Percentiles rank a stretch among this genome's conserved stretches.
Conservation (phyloP, 2,797 vertebrate species). For the Echiichthys vipera region DNA sequence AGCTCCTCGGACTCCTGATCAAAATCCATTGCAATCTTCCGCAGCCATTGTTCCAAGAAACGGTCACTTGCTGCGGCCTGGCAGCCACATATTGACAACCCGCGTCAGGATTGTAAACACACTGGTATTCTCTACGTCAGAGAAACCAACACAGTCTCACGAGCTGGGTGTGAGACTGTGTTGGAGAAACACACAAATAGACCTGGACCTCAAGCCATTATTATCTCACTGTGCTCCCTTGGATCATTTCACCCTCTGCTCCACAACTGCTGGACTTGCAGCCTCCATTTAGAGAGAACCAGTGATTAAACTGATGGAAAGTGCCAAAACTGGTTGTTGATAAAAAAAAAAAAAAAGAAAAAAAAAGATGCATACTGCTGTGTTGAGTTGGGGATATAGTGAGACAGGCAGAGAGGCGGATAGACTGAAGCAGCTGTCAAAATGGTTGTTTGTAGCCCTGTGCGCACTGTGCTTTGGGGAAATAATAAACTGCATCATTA, state of each 20-base stretch:
- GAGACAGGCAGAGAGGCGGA: constrained; percentile 79
- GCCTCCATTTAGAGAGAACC: constrained; percentile 55
- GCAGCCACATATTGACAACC: constrained; percentile 48
- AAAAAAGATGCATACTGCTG: constrained; percentile 77
- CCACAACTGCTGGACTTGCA: constrained; percentile 39
- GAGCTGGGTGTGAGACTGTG: no score
- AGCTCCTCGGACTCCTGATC: constrained; percentile 44
- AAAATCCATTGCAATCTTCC: constrained; percentile 51
- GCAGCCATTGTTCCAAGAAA: constrained; percentile 31
- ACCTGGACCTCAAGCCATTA: constrained; percentile 19
- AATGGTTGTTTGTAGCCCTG: constrained; percentile 82
- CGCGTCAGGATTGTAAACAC: constrained; percentile 39
- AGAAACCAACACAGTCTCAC: constrained; percentile 29
- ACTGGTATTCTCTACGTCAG: constrained; percentile 22
- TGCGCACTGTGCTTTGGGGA: constrained; percentile 74
- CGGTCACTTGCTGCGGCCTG: constrained; percentile 10
- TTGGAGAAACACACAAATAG: no score
- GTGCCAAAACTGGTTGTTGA: constrained; percentile 78
- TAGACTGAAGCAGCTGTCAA: constrained; percentile 82
- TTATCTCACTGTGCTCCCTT: constrained; percentile 15
- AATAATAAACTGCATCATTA: constrained; percentile 86
- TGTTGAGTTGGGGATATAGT: constrained; percentile 71
- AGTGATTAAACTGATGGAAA: constrained; percentile 76
- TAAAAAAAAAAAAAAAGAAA: no score
- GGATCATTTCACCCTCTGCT: constrained; percentile 37